Evolutionary conservation across 1,140 invertebrate genomes (phyloP).

Genomic region (Ladona fulva): DNA sequence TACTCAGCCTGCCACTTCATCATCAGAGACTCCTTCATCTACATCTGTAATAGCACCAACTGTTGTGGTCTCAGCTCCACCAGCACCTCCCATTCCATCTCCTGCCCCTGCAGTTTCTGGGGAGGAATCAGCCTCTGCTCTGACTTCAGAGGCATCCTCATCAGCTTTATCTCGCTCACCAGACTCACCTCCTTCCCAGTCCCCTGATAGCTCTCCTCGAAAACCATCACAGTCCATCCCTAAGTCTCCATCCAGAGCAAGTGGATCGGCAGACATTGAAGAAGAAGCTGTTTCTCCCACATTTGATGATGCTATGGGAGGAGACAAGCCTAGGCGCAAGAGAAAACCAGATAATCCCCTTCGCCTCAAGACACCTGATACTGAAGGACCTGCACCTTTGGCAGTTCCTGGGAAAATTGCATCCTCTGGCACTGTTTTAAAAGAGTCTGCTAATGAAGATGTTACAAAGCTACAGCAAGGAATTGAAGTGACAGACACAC

Average conservation of each 20-base stretch:
- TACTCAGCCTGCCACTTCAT: not conserved
- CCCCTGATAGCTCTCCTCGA: not conserved
- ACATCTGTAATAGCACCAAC: not conserved
- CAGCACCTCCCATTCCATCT: not conserved
- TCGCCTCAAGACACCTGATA: slow-evolving; percentile 9
- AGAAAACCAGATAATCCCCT: slow-evolving; percentile 12
- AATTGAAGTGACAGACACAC: not conserved
- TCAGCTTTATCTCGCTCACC: not conserved
- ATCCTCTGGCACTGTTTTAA: not conserved
- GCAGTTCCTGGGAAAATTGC: not conserved
- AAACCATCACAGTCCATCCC: not conserved
- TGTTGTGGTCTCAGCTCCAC: not conserved
- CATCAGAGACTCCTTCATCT: not conserved
- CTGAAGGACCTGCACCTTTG: not conserved
- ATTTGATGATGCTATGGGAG: not conserved
- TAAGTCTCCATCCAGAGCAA: not conserved
- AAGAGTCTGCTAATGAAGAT: not conserved
- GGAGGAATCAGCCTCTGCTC: not conserved
- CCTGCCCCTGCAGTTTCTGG: not conserved
- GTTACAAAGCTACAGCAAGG: not conserved
- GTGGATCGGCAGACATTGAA: not conserved
- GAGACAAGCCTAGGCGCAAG: slow-evolving; percentile 4
- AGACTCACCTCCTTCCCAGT: not conserved
- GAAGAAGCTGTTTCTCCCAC: slow-evolving; percentile 14
- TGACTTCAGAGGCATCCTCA: not conserved